A percentile compares a stretch with the other conserved stretches of the same genome.
phyloP scores from a whole-genome alignment of 2,113 vertebrate genomes.

The Cardinalis cardinalis region DNA sequence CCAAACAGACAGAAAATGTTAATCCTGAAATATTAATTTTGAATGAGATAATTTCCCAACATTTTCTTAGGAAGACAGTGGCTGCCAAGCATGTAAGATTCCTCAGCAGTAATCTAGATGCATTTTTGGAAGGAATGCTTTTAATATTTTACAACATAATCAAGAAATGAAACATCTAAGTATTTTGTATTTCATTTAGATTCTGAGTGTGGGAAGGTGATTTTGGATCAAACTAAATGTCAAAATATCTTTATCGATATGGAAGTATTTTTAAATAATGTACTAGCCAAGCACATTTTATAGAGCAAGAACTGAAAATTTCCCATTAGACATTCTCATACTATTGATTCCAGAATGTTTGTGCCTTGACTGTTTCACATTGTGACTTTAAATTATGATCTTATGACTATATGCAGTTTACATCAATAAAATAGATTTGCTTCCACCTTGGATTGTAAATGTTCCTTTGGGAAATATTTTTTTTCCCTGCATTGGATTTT shows the following conservation, averaged over 20 bases:
- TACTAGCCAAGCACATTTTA: not conserved
- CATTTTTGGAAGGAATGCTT: not conserved
- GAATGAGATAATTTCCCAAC: not conserved
- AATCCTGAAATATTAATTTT: not conserved
- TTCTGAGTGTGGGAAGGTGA: not conserved
- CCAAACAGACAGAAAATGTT: not conserved
- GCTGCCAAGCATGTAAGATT: accelerated
- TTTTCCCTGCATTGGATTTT: not conserved
- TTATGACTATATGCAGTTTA: not conserved
- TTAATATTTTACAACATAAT: not conserved
- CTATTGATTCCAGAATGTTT: not conserved
- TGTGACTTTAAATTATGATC: not conserved
- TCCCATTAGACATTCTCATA: not conserved
- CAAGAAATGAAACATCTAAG: not conserved
- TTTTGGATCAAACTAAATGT: not conserved
- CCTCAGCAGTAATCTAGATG: not conserved
- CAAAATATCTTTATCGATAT: not conserved
- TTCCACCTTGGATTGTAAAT: not conserved
- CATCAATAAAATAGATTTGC: not conserved
- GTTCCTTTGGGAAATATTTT: not conserved
- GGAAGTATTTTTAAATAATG: not conserved
- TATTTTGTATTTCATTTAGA: not conserved
- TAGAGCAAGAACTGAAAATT: not conserved
- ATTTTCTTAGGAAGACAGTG: not conserved
- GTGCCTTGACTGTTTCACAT: not conserved